A percentile compares a stretch with the other conserved stretches of the same genome.
Evolutionary conservation across 1,140 invertebrate genomes (phyloP).

Genomic region (Drosophila leontia): DNA sequence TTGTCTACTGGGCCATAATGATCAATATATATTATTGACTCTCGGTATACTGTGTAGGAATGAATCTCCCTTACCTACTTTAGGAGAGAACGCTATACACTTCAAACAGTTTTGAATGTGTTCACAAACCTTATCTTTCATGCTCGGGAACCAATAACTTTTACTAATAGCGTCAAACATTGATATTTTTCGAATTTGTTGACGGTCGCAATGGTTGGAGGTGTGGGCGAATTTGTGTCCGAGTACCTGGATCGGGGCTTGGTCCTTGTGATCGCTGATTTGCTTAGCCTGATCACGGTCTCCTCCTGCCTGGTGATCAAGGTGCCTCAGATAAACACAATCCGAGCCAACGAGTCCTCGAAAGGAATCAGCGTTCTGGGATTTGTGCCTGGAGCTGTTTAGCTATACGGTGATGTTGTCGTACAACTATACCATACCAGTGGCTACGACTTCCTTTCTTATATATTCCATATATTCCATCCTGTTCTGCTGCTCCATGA

Average conservation of each 20-base stretch:
- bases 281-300: constrained; percentile 88
- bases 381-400: constrained; percentile 84
- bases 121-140: too few relatives aligned
- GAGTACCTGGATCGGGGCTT: constrained; percentile 74
- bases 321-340: constrained; percentile 89
- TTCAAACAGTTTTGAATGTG: too few relatives aligned
- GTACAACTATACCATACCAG: constrained; percentile 88
- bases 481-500: constrained; percentile 89
- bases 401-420: constrained; percentile 89
- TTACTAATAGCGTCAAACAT: not conserved
- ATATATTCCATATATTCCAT: too few relatives aligned
- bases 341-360: constrained; percentile 87
- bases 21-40: too few relatives aligned
- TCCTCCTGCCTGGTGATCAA: constrained; percentile 88
- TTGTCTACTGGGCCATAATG: too few relatives aligned
- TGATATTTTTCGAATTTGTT: constrained; percentile 32
- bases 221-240: constrained; percentile 48
- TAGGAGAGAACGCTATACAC: too few relatives aligned
- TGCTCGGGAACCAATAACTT: too few relatives aligned
- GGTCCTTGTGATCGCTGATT: constrained; percentile 85
- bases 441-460: constrained; percentile 88
- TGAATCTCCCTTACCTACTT: too few relatives aligned
- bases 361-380: constrained; percentile 85
- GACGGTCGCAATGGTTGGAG: constrained; percentile 34
- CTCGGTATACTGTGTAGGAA: too few relatives aligned